A percentile compares a stretch with the other conserved stretches of the same genome.
phyloP scores from a whole-genome alignment of 2,888 invertebrate genomes.

The Endomychus coccineus region DNA sequence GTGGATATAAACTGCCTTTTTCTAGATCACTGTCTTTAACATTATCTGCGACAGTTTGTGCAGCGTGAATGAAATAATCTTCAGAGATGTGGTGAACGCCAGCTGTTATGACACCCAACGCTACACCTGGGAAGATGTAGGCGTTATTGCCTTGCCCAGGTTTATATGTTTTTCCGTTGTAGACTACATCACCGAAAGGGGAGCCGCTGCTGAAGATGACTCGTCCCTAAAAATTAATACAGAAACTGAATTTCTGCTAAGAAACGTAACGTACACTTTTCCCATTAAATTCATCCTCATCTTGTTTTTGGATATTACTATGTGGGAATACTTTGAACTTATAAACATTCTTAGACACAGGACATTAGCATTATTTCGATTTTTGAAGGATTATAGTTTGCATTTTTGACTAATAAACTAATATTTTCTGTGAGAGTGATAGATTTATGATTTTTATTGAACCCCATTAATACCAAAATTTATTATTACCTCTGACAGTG shows the following conservation, averaged over 20 bases:
- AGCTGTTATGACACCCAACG: slow-evolving; percentile 86
- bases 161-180: slow-evolving; percentile 70
- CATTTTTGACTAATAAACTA: too few relatives aligned
- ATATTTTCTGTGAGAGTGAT: too few relatives aligned
- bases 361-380: too few relatives aligned
- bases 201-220: slow-evolving; percentile 94
- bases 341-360: too few relatives aligned
- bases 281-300: too few relatives aligned
- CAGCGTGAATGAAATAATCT: slow-evolving; percentile 88
- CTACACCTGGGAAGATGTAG: slow-evolving; percentile 95
- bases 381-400: too few relatives aligned
- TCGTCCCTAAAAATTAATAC: slow-evolving; percentile 60
- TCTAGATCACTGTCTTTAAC: slow-evolving; percentile 77
- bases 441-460: too few relatives aligned
- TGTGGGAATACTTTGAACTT: too few relatives aligned
- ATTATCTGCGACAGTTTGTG: slow-evolving; percentile 77
- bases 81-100: slow-evolving; percentile 91
- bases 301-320: too few relatives aligned
- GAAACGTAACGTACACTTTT: too few relatives aligned
- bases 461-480: too few relatives aligned
- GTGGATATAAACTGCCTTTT: slow-evolving; percentile 88
- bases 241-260: background rate
- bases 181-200: slow-evolving; percentile 81
- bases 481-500: too few relatives aligned
- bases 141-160: slow-evolving; percentile 98